Evolutionary conservation across 2,797 vertebrate genomes (phyloP).

Genomic region (Enteromius radiatus): DNA sequence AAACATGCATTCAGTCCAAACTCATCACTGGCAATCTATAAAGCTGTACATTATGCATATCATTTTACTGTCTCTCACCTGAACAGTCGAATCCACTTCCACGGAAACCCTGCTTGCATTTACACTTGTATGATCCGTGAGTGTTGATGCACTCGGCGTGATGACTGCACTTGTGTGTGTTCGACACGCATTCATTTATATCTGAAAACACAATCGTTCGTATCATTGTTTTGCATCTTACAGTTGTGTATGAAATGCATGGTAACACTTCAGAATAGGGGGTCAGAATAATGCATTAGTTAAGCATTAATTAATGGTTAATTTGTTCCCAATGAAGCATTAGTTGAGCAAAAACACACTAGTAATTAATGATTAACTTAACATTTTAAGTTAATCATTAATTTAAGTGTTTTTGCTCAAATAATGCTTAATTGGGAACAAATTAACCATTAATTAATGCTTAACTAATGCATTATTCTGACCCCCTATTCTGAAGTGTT

Average conservation of each 20-base stretch:
- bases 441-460: too few relatives aligned
- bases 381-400: too few relatives aligned
- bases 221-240: not conserved
- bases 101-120: slow-evolving; percentile 89
- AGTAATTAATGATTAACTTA: too few relatives aligned
- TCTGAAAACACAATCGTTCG: slow-evolving; percentile 78
- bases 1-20: not conserved
- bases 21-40: not conserved
- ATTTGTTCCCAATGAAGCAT: too few relatives aligned
- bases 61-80: slow-evolving; percentile 76
- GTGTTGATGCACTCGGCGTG: slow-evolving; percentile 91
- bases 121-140: slow-evolving; percentile 91
- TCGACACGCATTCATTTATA: slow-evolving; percentile 85
- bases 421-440: too few relatives aligned
- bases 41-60: not conserved
- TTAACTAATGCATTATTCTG: too few relatives aligned
- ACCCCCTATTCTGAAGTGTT: too few relatives aligned
- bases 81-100: slow-evolving; percentile 90
- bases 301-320: too few relatives aligned
- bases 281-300: too few relatives aligned
- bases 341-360: too few relatives aligned
- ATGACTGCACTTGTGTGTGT: slow-evolving; percentile 83
- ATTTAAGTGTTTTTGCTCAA: too few relatives aligned
- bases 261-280: too few relatives aligned
- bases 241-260: not conserved